These are phyloP conservation scores for Aplodontia rufa DNA, from an alignment of 2,113 vertebrate species.

Conservation along the genomic window DNA sequence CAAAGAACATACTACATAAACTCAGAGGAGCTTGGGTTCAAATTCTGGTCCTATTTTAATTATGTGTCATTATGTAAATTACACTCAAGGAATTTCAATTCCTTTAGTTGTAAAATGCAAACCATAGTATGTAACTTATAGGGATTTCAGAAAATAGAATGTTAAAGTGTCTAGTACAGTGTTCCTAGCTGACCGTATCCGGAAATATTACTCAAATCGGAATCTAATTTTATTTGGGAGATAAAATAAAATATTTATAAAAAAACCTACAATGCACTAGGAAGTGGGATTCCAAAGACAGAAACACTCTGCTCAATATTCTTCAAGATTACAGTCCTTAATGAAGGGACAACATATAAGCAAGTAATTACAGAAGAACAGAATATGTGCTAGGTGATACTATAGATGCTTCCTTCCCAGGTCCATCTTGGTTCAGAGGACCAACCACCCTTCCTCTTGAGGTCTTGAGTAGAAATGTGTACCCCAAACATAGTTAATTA, in stretches of 20 bases:
- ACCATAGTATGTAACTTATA: not conserved
- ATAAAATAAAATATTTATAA: slow-evolving; percentile 1
- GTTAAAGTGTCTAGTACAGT: not conserved
- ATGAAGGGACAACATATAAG: not conserved
- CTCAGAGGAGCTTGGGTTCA: not conserved
- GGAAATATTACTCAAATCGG: not conserved
- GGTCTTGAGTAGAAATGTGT: not conserved
- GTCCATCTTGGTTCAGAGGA: not conserved
- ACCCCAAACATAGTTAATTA: not conserved
- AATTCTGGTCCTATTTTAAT: not conserved
- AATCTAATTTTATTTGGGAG: not conserved
- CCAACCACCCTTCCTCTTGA: not conserved
- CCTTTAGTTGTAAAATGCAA: not conserved
- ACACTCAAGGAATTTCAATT: not conserved
- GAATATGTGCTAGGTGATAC: not conserved
- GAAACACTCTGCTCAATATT: not conserved
- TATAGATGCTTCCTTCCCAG: not conserved
- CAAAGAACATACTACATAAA: not conserved
- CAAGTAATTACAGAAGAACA: not conserved
- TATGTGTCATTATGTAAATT: not conserved
- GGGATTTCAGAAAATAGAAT: not conserved
- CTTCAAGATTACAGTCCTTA: not conserved
- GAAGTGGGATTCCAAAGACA: not conserved
- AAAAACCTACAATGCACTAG: not conserved
- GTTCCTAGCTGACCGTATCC: not conserved